A percentile compares a stretch with the other conserved stretches of the same genome.
Evolutionary conservation across 2,113 vertebrate genomes (phyloP).

Genomic region (Artemisiospiza belli): DNA sequence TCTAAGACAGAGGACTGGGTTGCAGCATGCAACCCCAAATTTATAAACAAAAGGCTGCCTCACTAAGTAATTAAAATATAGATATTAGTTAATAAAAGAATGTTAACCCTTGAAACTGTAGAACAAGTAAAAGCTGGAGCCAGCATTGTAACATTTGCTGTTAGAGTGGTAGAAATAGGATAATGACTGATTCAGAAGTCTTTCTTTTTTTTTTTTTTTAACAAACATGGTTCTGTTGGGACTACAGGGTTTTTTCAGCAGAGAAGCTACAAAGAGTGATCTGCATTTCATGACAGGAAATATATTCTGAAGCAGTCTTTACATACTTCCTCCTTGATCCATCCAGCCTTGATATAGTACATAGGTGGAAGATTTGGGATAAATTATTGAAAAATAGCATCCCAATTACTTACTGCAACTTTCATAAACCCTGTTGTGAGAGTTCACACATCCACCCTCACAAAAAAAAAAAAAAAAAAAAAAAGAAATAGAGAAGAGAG

Average conservation of each 20-base stretch:
- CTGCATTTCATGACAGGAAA: neutral
- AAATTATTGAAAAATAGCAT: neutral
- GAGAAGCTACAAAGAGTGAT: neutral
- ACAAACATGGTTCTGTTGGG: neutral
- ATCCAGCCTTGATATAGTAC: neutral
- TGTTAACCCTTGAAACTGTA: neutral
- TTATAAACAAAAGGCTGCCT: neutral
- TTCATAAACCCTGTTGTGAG: neutral
- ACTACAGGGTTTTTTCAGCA: neutral
- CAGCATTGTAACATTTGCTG: neutral
- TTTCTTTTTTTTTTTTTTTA: neutral
- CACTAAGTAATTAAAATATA: neutral
- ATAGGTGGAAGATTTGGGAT: neutral
- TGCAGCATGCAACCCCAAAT: neutral
- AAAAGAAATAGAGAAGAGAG: neutral
- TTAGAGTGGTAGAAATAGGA: neutral
- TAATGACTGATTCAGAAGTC: neutral
- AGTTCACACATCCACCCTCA: neutral
- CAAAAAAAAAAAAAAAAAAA: neutral
- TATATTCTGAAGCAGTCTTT: neutral
- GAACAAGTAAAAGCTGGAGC: neutral
- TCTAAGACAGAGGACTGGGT: neutral
- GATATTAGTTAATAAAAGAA: neutral
- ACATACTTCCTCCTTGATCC: neutral
- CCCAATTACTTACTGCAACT: neutral